Base-by-base conservation (phyloP, 2,888 invertebrate species). In the Coenonympha arcania region DNA sequence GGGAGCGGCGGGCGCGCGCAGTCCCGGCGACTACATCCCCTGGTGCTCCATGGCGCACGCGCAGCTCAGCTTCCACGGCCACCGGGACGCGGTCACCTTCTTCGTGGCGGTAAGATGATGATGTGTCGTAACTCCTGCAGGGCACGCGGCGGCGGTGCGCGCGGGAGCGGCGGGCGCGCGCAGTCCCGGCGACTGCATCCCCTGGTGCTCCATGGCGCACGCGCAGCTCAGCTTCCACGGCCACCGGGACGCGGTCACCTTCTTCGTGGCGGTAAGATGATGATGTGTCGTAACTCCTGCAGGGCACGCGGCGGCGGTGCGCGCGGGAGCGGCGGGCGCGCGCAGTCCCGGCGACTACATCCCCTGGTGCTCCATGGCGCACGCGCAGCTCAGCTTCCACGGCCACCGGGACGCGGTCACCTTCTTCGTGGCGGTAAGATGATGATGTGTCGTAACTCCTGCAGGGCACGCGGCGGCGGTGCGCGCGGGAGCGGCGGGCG, bases 171-270 rank as follows among this genome's bases (percentile, higher is more conserved):
- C 49, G 71, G 82, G 22, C 60, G 83, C 69, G 36, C 56, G 75
- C 59, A 79, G 71, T 60, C 71, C 81, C 0, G 90, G 67, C 83
- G 91, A 90, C 63, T 91, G 91, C 61, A 91, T 95, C 62, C 98
- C 98, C 0, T 94, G 92, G 84, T 98, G 98, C 73, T 95, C 96
- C 52, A 96, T 98, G 96, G 95, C 97, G 18, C 97, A 98, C 83
- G 99, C 99, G 48, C 99, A 99, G 83, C 90, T 99, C 39, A 98
- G 98, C 68, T 99, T 99, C 89, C 99, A 99, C 81, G 99, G 99
- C 0, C 99, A 99, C 81, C 90, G 97, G 56, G 99, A 99, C 80
- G 95, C 97, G 16, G 99, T 99, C 44, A 99, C 98, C 71, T 99
- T 99, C 90, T 99, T 99, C 80, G 95, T 98, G 9, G 94, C 98